phyloP scores from a whole-genome alignment of 2,797 vertebrate species.

The Sardinella longiceps region DNA sequence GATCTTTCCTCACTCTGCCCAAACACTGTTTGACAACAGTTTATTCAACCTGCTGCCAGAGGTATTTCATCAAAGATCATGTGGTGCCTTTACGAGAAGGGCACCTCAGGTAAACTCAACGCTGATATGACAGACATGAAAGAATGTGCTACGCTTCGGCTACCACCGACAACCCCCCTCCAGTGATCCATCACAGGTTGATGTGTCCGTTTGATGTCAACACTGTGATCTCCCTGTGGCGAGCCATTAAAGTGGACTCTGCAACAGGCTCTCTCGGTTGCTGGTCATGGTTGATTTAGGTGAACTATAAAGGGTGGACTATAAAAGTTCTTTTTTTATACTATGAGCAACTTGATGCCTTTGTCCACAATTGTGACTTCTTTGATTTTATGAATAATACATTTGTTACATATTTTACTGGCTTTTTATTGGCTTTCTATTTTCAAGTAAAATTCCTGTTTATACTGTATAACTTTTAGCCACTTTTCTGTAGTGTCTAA shows the following conservation, averaged over 20 bases:
- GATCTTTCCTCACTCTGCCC: constrained; percentile 52
- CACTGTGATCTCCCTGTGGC: constrained; percentile 48
- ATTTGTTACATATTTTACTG: no score
- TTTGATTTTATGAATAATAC: no score
- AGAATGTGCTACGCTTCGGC: constrained; percentile 45
- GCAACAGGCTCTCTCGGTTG: constrained; percentile 49
- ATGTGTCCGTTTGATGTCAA: constrained; percentile 5
- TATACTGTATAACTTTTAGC: no score
- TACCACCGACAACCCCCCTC: constrained; percentile 31
- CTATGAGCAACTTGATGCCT: neutral
- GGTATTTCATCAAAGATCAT: constrained; percentile 57
- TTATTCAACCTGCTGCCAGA: constrained; percentile 61
- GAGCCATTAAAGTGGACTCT: constrained; percentile 48
- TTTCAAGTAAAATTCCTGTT: no score
- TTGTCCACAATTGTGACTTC: no score
- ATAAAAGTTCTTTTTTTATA: neutral
- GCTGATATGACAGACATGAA: constrained; percentile 45
- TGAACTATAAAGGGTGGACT: neutral
- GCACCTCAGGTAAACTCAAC: constrained; percentile 61
- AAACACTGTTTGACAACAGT: constrained; percentile 61
- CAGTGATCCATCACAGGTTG: constrained; percentile 53
- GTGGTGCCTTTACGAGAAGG: constrained; percentile 47
- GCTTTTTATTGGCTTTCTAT: no score
- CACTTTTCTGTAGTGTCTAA: no score
- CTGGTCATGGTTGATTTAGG: constrained; percentile 35